These are phyloP conservation scores for Etheostoma cragini DNA, from an alignment of 2,113 vertebrate genomes.

Conservation along the genomic window DNA sequence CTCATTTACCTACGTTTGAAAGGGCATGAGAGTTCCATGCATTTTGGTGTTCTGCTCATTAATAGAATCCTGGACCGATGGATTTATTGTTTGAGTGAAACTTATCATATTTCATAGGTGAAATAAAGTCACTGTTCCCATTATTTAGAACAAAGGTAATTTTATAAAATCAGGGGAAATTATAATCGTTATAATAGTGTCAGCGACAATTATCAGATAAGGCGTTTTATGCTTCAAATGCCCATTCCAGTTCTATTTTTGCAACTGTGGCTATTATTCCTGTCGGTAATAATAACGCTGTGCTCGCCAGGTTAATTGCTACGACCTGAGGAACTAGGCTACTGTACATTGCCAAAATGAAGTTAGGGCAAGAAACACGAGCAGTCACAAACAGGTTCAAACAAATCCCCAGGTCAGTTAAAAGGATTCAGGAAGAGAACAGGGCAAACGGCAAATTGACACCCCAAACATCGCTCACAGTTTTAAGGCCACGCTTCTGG, in stretches of 20 bases:
- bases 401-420: background rate
- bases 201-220: background rate
- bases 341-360: background rate
- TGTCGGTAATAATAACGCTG: background rate
- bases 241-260: background rate
- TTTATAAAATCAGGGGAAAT: background rate
- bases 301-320: background rate
- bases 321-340: background rate
- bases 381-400: background rate
- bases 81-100: background rate
- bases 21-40: constrained; percentile 16
- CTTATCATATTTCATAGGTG: background rate
- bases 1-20: constrained; percentile 32
- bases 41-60: constrained; percentile 29
- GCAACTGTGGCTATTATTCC: background rate
- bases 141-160: constrained; percentile 16
- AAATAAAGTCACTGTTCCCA: background rate
- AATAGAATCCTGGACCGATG: constrained; percentile 3
- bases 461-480: background rate
- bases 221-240: background rate
- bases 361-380: background rate
- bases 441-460: background rate
- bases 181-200: background rate
- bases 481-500: background rate
- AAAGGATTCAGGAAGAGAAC: background rate